A percentile compares a stretch with the other conserved stretches of the same genome.
These are phyloP conservation scores for Planococcus citri DNA, from an alignment of 1,140 invertebrate species.

Conservation along the genomic window DNA sequence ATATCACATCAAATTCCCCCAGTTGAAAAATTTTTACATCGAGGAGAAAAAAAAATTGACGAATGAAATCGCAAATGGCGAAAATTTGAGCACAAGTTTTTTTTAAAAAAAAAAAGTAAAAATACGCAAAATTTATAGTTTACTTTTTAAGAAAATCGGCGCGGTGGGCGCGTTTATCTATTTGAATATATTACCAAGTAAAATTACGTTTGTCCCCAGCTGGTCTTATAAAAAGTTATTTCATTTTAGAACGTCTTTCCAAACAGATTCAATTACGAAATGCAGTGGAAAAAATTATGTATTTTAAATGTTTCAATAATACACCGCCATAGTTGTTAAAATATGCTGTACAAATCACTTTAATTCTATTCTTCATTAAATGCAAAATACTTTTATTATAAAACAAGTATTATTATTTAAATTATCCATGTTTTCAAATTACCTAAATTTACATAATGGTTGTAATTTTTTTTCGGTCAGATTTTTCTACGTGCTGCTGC, in stretches of 20 bases:
- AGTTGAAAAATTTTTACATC: too few relatives aligned
- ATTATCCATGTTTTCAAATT: not conserved
- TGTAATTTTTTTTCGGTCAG: not conserved
- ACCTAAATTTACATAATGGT: not conserved
- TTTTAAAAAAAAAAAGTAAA: too few relatives aligned
- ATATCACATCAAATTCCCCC: too few relatives aligned
- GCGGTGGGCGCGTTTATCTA: not conserved
- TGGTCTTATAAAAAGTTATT: not conserved
- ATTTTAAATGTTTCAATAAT: constrained; percentile 1
- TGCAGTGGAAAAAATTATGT: not conserved
- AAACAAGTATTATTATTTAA: not conserved
- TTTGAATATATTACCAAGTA: not conserved
- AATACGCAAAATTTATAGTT: too few relatives aligned
- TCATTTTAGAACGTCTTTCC: not conserved
- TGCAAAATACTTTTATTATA: not conserved
- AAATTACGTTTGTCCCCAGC: not conserved
- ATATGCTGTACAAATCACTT: not conserved
- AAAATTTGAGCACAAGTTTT: too few relatives aligned
- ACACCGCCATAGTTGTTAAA: not conserved
- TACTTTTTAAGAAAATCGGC: too few relatives aligned
- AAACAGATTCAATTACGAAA: not conserved
- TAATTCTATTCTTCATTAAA: constrained; percentile 1
- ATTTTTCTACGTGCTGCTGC: too few relatives aligned
- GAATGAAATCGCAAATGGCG: too few relatives aligned
- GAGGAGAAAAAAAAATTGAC: too few relatives aligned